Base-by-base conservation (phyloP, 2,113 vertebrate genomes). In the Caretta caretta region DNA sequence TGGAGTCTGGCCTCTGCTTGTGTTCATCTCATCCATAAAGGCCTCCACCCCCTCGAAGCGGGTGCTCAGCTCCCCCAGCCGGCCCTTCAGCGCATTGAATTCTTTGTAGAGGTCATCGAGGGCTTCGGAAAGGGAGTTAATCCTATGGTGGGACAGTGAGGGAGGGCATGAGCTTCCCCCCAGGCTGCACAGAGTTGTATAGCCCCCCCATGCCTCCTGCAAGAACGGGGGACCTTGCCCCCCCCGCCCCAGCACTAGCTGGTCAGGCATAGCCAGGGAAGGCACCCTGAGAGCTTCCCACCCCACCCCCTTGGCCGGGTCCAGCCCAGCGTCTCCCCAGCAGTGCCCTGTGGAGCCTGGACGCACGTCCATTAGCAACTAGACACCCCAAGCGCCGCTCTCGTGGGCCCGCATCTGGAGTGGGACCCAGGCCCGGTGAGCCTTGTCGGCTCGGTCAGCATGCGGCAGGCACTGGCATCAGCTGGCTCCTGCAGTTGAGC, bases 71-170 rank as follows among this genome's bases (percentile, higher is more conserved):
- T 98, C 98, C 0, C 97, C 95, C 14, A 99, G 98, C 22, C 97
- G 98, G 87, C 98, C 98, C 83, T 99, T 99, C 89, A 99, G 97
- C 11, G 93, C 85, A 56, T 98, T 99, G 83, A 99, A 99, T 86
- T 99, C 99, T 65, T 96, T 98, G 95, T 99, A 99, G 20, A 99
- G 98, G 50, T 98, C 98, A 6, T 98, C 91, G 56, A 99, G 96
- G 0, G 99, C 99, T 22, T 98, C 98, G 0, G 99, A 99, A 54
- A 99, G 98, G 4, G 98, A 97, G 69, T 97, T 98, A 89, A 99
- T 99, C 97, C 99, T 99, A 94, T 6, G 10, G 78, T 17, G 56
- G 56, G 4, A 72, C 8, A 54, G 16, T 3, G 75, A 1, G 16
- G 2, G 31, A 24, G 50, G 42, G 24, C 25, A 29, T 87, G 17